phyloP scores from a whole-genome alignment of 2,888 invertebrate genomes.

The Platerodrilus igneus region DNA sequence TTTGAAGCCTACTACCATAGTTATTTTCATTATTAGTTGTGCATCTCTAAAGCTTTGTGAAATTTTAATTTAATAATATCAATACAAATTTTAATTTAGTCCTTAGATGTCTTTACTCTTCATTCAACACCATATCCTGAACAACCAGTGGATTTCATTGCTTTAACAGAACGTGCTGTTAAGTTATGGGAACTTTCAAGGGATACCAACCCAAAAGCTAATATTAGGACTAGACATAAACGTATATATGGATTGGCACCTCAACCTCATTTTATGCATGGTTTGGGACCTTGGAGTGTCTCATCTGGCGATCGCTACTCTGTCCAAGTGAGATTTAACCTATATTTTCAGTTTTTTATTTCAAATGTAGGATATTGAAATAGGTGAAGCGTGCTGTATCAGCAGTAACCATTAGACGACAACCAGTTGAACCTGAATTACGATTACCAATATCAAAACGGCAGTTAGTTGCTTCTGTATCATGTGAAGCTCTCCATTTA shows the following conservation, averaged over 20 bases:
- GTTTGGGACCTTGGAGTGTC: conserved; percentile 51
- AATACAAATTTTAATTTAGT: conserved; percentile 15
- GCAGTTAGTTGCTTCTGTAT: conserved; percentile 48
- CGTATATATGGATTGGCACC: conserved; percentile 49
- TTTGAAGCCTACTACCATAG: too few species aligned
- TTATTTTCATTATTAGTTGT: too few species aligned
- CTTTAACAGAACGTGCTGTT: conserved; percentile 34
- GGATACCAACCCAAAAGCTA: conserved; percentile 19
- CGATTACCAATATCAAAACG: conserved; percentile 47
- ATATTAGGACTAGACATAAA: conserved; percentile 36
- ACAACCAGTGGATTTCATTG: conserved; percentile 2
- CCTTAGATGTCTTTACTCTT: conserved; percentile 24
- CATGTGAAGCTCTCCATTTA: conserved; percentile 44
- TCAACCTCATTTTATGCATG: conserved; percentile 49
- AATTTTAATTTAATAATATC: too few species aligned
- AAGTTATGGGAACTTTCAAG: conserved; percentile 39
- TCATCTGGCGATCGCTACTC: conserved; percentile 48
- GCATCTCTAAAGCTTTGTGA: neutral
- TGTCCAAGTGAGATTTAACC: conserved; percentile 39
- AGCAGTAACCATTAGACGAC: conserved; percentile 43
- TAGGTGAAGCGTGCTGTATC: conserved; percentile 48
- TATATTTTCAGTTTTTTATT: too few species aligned
- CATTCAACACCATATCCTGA: conserved; percentile 1
- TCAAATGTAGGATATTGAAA: too few species aligned
- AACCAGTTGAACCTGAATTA: conserved; percentile 44